phyloP scores from a whole-genome alignment of 2,888 invertebrate genomes.

The Thereva nobilitata region DNA sequence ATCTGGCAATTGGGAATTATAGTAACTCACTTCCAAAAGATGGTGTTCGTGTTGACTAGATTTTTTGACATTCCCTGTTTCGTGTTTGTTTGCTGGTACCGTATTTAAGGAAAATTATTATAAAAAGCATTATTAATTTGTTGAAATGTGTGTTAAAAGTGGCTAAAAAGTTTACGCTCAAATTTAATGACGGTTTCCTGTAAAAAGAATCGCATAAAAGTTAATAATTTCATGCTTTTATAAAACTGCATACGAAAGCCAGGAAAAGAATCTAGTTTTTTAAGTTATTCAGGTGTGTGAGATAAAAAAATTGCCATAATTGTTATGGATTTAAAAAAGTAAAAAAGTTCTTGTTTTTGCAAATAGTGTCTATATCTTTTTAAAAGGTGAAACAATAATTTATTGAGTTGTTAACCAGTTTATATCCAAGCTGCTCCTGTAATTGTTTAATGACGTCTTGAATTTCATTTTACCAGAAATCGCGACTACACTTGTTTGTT shows the following conservation, averaged over 20 bases:
- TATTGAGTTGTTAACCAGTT: neutral
- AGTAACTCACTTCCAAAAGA: conserved; percentile 4
- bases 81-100: conserved; percentile 36
- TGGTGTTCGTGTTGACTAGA: conserved; percentile 35
- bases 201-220: too few species aligned
- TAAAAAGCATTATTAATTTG: conserved; percentile 29
- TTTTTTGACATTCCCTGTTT: conserved; percentile 38
- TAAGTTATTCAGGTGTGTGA: conserved; percentile 28
- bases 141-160: conserved; percentile 35
- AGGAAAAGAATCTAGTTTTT: conserved; percentile 13
- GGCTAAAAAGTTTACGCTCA: conserved; percentile 24
- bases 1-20: conserved; percentile 4
- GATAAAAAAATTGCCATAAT: conserved; percentile 11
- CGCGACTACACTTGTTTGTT: conserved; percentile 9
- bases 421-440: neutral
- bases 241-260: conserved; percentile 4
- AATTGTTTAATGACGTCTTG: conserved; percentile 5
- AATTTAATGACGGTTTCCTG: conserved; percentile 6
- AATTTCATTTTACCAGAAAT: conserved; percentile 10
- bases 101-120: conserved; percentile 33
- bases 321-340: conserved; percentile 4
- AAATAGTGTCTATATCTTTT: too few species aligned
- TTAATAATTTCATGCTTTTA: too few species aligned
- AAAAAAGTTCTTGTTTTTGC: neutral
- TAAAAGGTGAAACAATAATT: too few species aligned